Evolutionary conservation across 1,140 invertebrate genomes (phyloP).

Genomic region (Colletes latitarsis): DNA sequence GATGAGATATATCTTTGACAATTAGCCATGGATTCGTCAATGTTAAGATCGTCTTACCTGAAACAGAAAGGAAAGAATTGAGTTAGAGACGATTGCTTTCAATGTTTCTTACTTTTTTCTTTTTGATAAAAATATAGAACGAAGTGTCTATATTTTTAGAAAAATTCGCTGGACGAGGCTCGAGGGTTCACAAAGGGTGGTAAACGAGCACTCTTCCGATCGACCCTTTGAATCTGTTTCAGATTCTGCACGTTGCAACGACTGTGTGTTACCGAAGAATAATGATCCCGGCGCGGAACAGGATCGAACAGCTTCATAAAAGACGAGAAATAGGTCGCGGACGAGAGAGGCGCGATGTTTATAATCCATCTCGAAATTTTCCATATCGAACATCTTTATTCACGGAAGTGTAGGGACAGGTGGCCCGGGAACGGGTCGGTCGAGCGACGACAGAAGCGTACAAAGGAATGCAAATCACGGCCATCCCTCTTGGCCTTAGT

Average conservation of each 20-base stretch:
- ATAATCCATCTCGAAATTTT: conserved; percentile 40
- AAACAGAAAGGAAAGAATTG: no score
- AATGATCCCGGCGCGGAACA: background rate
- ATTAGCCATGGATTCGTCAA: no score
- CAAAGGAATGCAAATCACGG: conserved; percentile 59
- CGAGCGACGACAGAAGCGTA: background rate
- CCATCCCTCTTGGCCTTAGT: background rate
- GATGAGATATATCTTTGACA: no score
- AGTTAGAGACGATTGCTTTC: no score
- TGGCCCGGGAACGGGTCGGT: background rate
- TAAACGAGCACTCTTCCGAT: no score
- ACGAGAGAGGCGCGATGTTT: conserved; percentile 6
- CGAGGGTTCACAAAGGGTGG: no score
- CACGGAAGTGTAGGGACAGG: conserved; percentile 4
- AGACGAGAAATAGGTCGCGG: background rate
- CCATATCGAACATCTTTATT: conserved; percentile 44
- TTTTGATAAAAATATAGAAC: no score
- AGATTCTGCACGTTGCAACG: background rate
- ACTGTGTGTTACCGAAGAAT: background rate
- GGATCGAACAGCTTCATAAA: background rate
- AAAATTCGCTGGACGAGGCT: no score
- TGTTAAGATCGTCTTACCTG: no score
- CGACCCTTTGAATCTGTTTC: no score
- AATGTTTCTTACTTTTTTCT: no score
- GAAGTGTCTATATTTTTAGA: no score